These are phyloP conservation scores for Junonia oenone DNA, from an alignment of 2,888 invertebrate species.

Conservation along the genomic window DNA sequence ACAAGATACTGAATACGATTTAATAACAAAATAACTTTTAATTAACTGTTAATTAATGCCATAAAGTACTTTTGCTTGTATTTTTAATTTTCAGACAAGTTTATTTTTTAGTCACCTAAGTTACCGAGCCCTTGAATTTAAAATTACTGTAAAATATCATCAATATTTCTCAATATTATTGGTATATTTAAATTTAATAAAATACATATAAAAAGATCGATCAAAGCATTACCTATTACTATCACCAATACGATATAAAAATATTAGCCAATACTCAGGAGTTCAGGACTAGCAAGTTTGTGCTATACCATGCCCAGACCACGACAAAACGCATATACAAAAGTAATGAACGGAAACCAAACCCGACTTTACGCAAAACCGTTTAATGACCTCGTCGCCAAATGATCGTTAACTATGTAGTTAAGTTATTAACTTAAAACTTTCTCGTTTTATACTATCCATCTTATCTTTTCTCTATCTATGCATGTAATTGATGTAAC, in stretches of 20 bases:
- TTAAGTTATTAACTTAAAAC: not conserved
- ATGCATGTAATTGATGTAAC: not conserved
- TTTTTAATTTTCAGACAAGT: no score
- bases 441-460: not conserved
- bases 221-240: no score
- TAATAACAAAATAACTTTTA: no score
- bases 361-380: not conserved
- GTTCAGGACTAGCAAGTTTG: not conserved
- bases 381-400: not conserved
- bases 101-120: no score
- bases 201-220: no score
- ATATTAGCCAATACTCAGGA: not conserved
- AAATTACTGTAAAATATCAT: no score
- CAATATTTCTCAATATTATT: no score
- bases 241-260: not conserved
- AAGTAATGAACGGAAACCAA: not conserved
- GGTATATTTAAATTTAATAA: no score
- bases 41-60: no score
- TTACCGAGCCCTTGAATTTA: no score
- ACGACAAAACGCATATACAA: not conserved
- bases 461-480: not conserved
- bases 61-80: no score
- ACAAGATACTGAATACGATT: no score
- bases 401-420: not conserved
- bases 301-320: not conserved